These are phyloP conservation scores for Garra rufa DNA, from an alignment of 2,113 vertebrate genomes.

Conservation along the genomic window DNA sequence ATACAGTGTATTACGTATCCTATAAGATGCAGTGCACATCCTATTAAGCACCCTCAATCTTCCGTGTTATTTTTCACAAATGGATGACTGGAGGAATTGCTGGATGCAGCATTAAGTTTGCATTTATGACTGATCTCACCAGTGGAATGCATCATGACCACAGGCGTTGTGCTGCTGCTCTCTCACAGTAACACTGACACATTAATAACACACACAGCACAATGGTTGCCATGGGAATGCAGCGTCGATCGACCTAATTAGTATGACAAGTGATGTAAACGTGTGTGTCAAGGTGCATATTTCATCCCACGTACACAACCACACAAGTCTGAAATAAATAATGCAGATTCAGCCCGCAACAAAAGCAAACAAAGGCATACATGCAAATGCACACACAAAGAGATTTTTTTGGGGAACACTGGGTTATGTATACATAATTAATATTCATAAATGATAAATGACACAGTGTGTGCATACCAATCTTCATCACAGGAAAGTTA, in stretches of 20 bases:
- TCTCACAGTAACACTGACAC: slow-evolving; percentile 7
- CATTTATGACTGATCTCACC: neutral
- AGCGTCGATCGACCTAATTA: slow-evolving; percentile 29
- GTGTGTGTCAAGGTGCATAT: neutral
- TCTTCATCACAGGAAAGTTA: neutral
- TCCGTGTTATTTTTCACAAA: neutral
- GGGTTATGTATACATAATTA: slow-evolving; percentile 31
- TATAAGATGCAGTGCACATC: neutral
- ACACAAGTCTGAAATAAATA: slow-evolving; percentile 26
- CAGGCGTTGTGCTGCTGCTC: slow-evolving; percentile 23
- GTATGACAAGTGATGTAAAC: slow-evolving; percentile 2
- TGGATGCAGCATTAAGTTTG: neutral
- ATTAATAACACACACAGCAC: slow-evolving; percentile 31
- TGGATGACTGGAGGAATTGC: neutral
- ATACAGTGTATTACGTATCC: neutral
- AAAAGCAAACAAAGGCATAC: slow-evolving; percentile 11
- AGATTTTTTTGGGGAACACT: neutral
- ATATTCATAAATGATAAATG: slow-evolving; percentile 30
- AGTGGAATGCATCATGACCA: slow-evolving; percentile 7
- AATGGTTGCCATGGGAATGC: slow-evolving; percentile 36
- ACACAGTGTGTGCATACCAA: slow-evolving; percentile 8
- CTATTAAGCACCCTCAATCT: neutral
- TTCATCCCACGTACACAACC: slow-evolving; percentile 9
- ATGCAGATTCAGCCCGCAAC: neutral
- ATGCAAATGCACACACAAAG: neutral